Evolutionary conservation across 2,113 vertebrate genomes (phyloP).

Genomic region (Daubentonia madagascariensis): DNA sequence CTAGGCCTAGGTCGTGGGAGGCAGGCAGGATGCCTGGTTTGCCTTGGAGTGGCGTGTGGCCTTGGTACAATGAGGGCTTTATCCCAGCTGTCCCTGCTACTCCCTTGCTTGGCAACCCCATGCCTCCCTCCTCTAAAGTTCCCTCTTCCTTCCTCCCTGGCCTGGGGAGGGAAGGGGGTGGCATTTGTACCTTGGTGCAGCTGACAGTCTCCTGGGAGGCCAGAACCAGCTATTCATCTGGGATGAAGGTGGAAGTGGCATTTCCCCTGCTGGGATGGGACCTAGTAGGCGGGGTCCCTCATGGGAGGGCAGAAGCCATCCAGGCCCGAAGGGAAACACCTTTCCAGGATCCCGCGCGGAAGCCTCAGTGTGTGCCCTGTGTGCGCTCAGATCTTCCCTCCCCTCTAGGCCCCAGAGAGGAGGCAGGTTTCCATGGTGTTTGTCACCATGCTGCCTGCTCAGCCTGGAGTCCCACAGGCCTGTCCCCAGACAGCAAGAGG

Average conservation of each 20-base stretch:
- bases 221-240: conserved; percentile 9
- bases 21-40: background rate
- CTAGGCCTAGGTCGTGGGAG: background rate
- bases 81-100: background rate
- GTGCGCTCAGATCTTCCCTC: background rate
- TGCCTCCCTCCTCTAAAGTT: background rate
- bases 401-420: background rate
- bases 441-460: conserved; percentile 21
- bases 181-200: conserved; percentile 35
- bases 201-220: conserved; percentile 49
- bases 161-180: background rate
- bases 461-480: conserved; percentile 18
- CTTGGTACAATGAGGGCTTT: conserved; percentile 38
- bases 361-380: background rate
- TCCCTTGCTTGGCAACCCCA: conserved; percentile 35
- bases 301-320: conserved; percentile 30
- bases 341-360: background rate
- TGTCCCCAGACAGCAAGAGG: conserved; percentile 40
- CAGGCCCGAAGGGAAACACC: background rate
- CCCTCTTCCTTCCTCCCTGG: conserved; percentile 48
- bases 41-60: background rate
- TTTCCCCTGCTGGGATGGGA: conserved; percentile 60
- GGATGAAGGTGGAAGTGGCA: conserved; percentile 52
- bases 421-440: conserved; percentile 31
- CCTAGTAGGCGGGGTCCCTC: background rate